A percentile compares a stretch with the other conserved stretches of the same genome.
phyloP scores from a whole-genome alignment of 2,888 invertebrate species.

The Cerastis rubricosa region DNA sequence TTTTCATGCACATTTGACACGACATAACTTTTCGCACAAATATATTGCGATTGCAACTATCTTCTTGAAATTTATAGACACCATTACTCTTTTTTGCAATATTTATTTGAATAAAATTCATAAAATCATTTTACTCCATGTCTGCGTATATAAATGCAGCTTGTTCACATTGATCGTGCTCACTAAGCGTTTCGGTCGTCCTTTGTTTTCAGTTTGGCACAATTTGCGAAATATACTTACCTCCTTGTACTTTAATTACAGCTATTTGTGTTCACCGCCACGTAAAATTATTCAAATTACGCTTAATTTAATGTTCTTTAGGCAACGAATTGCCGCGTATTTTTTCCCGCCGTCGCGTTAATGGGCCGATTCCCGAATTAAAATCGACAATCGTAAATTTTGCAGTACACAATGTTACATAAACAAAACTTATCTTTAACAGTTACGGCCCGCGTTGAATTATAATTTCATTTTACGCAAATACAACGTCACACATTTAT shows the following conservation, averaged over 20 bases:
- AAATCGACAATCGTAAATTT: slow-evolving; percentile 84
- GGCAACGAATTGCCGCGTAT: slow-evolving; percentile 84
- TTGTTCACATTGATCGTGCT: slow-evolving; percentile 67
- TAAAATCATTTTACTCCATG: slow-evolving; percentile 30
- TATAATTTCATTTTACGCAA: slow-evolving; percentile 76
- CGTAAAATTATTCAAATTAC: slow-evolving; percentile 88
- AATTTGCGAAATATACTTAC: slow-evolving; percentile 76
- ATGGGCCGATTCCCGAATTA: slow-evolving; percentile 84
- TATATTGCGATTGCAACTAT: slow-evolving; percentile 30
- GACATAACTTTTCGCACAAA: slow-evolving; percentile 16
- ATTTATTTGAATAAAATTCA: slow-evolving; percentile 23
- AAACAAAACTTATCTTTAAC: slow-evolving; percentile 85
- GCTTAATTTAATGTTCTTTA: slow-evolving; percentile 86
- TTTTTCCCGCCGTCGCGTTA: slow-evolving; percentile 83
- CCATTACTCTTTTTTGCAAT: slow-evolving; percentile 18
- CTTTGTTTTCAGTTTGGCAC: slow-evolving; percentile 74
- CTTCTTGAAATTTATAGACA: slow-evolving; percentile 36
- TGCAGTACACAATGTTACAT: slow-evolving; percentile 78
- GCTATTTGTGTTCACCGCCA: slow-evolving; percentile 86
- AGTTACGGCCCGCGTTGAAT: slow-evolving; percentile 76
- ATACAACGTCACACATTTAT: slow-evolving; percentile 68
- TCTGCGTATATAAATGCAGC: slow-evolving; percentile 36
- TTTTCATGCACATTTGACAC: slow-evolving; percentile 33
- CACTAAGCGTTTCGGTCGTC: slow-evolving; percentile 66
- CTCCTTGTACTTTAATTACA: slow-evolving; percentile 82